phyloP scores from a whole-genome alignment of 2,113 vertebrate species.

The Gymnogyps californianus region DNA sequence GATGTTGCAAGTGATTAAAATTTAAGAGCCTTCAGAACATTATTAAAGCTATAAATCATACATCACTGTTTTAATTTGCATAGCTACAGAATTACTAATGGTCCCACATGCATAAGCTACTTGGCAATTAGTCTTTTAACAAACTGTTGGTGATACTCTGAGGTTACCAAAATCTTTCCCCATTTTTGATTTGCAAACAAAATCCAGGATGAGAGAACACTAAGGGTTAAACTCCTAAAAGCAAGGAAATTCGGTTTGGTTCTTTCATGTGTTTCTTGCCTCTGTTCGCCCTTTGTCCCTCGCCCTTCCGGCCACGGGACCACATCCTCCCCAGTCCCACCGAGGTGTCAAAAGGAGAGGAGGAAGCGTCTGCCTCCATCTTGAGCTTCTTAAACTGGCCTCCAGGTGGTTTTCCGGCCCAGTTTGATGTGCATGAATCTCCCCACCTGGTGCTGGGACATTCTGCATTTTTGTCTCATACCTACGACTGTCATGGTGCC shows the following conservation, averaged over 20 bases:
- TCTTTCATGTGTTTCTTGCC: background rate
- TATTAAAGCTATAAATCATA: slow-evolving; percentile 89
- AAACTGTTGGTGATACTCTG: slow-evolving; percentile 75
- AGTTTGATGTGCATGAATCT: background rate
- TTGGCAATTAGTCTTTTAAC: slow-evolving; percentile 81
- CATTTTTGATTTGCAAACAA: slow-evolving; percentile 49
- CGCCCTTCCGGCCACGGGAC: background rate
- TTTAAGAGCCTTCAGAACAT: slow-evolving; percentile 87
- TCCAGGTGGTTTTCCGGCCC: background rate
- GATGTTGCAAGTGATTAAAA: slow-evolving; percentile 89
- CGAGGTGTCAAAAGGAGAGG: background rate
- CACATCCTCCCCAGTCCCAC: background rate
- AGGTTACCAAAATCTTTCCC: slow-evolving; percentile 63
- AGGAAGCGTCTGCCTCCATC: background rate
- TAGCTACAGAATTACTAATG: slow-evolving; percentile 83
- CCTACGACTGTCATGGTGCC: rapidly evolving
- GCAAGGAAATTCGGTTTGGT: background rate
- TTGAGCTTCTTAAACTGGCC: background rate
- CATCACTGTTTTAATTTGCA: slow-evolving; percentile 88
- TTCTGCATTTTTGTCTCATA: background rate
- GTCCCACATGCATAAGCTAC: slow-evolving; percentile 74
- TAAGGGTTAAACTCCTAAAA: slow-evolving; percentile 10
- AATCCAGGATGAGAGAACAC: background rate
- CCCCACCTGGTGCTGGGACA: background rate
- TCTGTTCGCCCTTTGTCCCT: background rate